These are phyloP conservation scores for Macrotrachela quadricornifera DNA, from an alignment of 1,140 invertebrate species.

Conservation along the genomic window DNA sequence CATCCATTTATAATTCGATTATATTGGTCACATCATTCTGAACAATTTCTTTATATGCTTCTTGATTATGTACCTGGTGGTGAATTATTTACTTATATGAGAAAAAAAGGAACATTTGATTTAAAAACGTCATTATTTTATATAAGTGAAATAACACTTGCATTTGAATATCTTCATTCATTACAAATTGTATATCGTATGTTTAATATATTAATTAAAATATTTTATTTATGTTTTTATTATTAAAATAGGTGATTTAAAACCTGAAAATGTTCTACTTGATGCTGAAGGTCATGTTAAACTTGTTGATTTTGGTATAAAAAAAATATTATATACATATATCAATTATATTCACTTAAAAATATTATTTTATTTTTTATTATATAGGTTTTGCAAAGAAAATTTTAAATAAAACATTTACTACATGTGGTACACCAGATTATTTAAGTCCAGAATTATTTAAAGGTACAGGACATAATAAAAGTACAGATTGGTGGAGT, in stretches of 20 bases:
- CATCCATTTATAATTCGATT: slow-evolving; percentile 55
- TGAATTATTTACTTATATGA: slow-evolving; percentile 77
- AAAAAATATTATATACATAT: too few species aligned
- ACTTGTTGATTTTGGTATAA: slow-evolving; percentile 91
- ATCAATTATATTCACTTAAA: too few species aligned
- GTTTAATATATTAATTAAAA: neutral
- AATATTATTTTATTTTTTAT: too few species aligned
- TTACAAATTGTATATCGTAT: slow-evolving; percentile 55
- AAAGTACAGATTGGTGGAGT: slow-evolving; percentile 93
- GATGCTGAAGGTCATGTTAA: slow-evolving; percentile 78
- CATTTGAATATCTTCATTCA: slow-evolving; percentile 77
- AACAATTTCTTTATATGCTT: slow-evolving; percentile 63
- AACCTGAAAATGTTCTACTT: slow-evolving; percentile 59
- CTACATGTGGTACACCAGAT: slow-evolving; percentile 72
- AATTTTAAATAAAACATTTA: slow-evolving; percentile 56
- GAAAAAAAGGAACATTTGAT: slow-evolving; percentile 47
- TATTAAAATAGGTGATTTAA: slow-evolving; percentile 34
- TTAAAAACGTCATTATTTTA: slow-evolving; percentile 71
- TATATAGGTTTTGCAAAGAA: too few species aligned
- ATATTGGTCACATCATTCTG: slow-evolving; percentile 48
- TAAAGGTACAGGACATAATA: slow-evolving; percentile 85
- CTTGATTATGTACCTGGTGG: slow-evolving; percentile 73
- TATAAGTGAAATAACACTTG: slow-evolving; percentile 72
- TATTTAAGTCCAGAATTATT: slow-evolving; percentile 53
- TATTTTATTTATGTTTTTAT: neutral